phyloP scores from a whole-genome alignment of 2,113 vertebrate genomes.

The Epinephelus fuscoguttatus region DNA sequence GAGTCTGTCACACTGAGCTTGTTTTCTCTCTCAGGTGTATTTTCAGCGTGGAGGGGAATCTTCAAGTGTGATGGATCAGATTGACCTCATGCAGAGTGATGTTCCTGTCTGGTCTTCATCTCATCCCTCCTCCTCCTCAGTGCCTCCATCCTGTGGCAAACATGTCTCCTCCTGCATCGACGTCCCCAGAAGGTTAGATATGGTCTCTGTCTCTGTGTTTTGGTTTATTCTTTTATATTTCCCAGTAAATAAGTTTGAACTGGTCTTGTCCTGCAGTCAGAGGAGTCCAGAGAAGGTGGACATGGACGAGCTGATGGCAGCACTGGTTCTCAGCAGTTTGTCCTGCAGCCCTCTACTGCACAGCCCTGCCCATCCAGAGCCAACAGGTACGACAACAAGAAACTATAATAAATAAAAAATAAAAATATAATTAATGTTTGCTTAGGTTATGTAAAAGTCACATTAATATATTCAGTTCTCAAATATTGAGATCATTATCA shows the following conservation, averaged over 20 bases:
- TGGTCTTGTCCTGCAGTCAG: background rate
- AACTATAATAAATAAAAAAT: background rate
- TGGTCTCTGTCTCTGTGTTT: background rate
- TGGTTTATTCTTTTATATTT: accelerated
- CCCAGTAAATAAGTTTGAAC: no score
- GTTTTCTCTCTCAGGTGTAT: constrained; percentile 79
- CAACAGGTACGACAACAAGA: constrained; percentile 80
- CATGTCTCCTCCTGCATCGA: constrained; percentile 88
- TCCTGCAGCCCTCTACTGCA: constrained; percentile 93
- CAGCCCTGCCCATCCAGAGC: constrained; percentile 77
- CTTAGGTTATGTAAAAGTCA: no score
- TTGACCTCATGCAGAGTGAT: constrained; percentile 78
- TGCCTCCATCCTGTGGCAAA: constrained; percentile 41
- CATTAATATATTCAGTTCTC: no score
- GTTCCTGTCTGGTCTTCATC: constrained; percentile 61
- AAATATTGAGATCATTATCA: no score
- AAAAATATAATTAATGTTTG: no score
- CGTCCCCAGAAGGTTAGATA: constrained; percentile 89
- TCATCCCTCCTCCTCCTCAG: constrained; percentile 23
- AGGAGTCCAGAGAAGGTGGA: constrained; percentile 86
- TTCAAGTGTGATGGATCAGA: constrained; percentile 79
- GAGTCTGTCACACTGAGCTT: constrained; percentile 1
- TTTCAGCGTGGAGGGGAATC: constrained; percentile 84
- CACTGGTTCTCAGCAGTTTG: constrained; percentile 94
- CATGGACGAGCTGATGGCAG: constrained; percentile 96